These are phyloP conservation scores for Phocoena sinus DNA, from an alignment of 2,113 vertebrate genomes.

Conservation along the genomic window DNA sequence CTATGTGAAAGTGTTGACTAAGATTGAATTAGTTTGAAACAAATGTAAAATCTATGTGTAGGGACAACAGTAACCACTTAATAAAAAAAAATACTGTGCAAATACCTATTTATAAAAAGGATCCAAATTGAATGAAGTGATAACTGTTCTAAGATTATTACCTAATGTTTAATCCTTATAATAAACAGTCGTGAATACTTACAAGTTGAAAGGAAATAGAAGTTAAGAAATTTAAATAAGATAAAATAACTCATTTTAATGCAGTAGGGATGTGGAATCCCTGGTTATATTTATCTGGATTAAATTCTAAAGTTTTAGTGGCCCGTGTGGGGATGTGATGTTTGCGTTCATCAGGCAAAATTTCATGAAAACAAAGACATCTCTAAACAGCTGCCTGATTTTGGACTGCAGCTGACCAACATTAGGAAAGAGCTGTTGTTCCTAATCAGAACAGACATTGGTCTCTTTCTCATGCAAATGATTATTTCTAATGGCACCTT, in stretches of 20 bases:
- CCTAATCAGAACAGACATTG: constrained; percentile 69
- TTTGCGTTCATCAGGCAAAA: constrained; percentile 55
- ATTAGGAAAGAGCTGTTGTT: constrained; percentile 65
- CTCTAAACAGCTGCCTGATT: constrained; percentile 54
- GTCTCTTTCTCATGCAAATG: constrained; percentile 77
- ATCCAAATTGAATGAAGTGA: neutral
- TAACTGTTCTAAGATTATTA: neutral
- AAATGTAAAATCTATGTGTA: neutral
- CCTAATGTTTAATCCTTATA: neutral
- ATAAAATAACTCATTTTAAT: neutral
- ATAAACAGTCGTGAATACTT: neutral
- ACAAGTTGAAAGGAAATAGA: neutral
- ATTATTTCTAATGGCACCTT: constrained; percentile 65
- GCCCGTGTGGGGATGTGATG: neutral
- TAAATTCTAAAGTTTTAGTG: constrained; percentile 44
- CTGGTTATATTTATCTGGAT: neutral
- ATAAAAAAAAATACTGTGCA: neutral
- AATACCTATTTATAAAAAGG: neutral
- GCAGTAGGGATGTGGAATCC: neutral
- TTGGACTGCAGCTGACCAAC: constrained; percentile 57
- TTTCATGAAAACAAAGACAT: constrained; percentile 62
- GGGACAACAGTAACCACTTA: neutral
- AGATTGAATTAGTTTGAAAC: neutral
- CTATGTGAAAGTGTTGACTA: neutral
- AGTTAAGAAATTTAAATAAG: neutral